Conservation (phyloP, 2,797 vertebrate species). For the Pseudopleuronectes americanus region DNA sequence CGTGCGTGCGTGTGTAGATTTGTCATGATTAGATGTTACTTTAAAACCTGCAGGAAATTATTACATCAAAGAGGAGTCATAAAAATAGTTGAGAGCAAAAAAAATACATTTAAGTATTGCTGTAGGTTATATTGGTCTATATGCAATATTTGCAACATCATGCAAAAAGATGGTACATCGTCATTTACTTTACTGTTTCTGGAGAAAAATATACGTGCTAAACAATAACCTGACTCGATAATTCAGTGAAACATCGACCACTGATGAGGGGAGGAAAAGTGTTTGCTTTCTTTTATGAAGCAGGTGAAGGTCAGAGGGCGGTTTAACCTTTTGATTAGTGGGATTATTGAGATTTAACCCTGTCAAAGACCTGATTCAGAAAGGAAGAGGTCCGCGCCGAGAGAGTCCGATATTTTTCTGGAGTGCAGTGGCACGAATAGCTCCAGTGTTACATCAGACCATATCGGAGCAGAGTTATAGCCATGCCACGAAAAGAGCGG, state of each 20-base stretch:
- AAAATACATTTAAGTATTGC: too few relatives aligned
- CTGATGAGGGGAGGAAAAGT: constrained; percentile 55
- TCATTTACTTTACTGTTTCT: constrained; percentile 24
- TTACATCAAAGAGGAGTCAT: too few relatives aligned
- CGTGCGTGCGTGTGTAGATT: too few relatives aligned
- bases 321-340: constrained; percentile 80
- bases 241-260: constrained; percentile 50
- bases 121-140: constrained; percentile 16
- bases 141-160: constrained; percentile 33
- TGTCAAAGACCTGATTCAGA: constrained; percentile 52
- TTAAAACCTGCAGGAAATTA: too few relatives aligned
- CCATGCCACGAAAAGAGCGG: constrained; percentile 46
- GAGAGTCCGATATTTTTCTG: constrained; percentile 39
- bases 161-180: constrained; percentile 34
- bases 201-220: constrained; percentile 54
- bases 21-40: too few relatives aligned
- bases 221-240: constrained; percentile 66
- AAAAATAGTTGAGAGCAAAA: too few relatives aligned
- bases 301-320: constrained; percentile 75
- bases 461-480: constrained; percentile 51
- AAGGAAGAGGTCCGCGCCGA: constrained; percentile 35
- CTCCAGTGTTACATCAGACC: constrained; percentile 51
- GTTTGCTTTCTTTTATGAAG: constrained; percentile 73
- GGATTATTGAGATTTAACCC: constrained; percentile 80
- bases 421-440: constrained; percentile 38